Evolutionary conservation across 92 coral and sea anemone species (phyloP).

Genomic region (Porites rus): DNA sequence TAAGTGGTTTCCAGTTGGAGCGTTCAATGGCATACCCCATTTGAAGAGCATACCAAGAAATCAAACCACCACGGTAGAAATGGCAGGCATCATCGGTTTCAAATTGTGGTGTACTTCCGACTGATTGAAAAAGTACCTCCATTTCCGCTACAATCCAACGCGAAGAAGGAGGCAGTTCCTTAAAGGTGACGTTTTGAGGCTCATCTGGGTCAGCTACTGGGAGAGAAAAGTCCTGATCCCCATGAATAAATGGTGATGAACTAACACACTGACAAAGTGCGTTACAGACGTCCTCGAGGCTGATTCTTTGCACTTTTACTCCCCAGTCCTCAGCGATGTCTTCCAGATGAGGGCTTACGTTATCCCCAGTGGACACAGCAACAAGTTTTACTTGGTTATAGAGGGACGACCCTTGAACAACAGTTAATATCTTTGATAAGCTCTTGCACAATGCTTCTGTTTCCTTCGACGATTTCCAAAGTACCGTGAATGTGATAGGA

Average conservation of each 20-base stretch:
- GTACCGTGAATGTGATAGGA: conserved; percentile 58
- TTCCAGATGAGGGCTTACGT: conserved; percentile 24
- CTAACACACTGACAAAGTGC: conserved; percentile 56
- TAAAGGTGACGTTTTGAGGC: not conserved
- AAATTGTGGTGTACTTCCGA: conserved; percentile 56
- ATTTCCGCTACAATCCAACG: conserved; percentile 71
- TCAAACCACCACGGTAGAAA: conserved; percentile 77
- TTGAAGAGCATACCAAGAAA: conserved; percentile 75
- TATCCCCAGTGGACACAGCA: conserved; percentile 45
- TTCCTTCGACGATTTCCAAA: conserved; percentile 54
- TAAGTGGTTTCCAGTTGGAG: conserved; percentile 49
- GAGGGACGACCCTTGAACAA: conserved; percentile 36
- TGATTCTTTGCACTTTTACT: conserved; percentile 17
- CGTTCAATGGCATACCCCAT: conserved; percentile 69
- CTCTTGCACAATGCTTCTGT: conserved; percentile 43
- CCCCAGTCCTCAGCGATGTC: conserved; percentile 75
- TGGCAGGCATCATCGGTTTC: conserved; percentile 70
- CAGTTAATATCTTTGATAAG: conserved; percentile 36
- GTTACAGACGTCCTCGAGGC: conserved; percentile 55
- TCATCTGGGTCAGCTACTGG: conserved; percentile 53
- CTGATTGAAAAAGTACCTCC: conserved; percentile 61
- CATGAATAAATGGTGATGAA: conserved; percentile 39
- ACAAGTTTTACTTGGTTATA: conserved; percentile 41
- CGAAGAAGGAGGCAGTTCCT: conserved; percentile 46
- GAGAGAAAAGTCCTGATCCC: conserved; percentile 60